Percentiles rank a stretch among this genome's conserved stretches.
Evolutionary conservation across 1,140 invertebrate genomes (phyloP).

Genomic region (Brachionus plicatilis): DNA sequence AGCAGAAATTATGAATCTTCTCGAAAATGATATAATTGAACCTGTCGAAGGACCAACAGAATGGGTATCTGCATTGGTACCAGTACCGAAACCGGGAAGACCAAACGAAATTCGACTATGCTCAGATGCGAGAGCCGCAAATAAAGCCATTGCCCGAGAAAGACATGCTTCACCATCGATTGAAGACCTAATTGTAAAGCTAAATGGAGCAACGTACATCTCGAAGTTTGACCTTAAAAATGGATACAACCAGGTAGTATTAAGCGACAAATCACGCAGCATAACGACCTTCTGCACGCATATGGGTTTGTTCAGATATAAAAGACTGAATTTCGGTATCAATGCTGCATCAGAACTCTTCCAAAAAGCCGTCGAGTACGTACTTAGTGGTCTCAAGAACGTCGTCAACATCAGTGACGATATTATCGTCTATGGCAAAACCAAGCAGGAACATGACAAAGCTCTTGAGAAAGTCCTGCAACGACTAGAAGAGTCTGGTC

Average conservation of each 20-base stretch:
- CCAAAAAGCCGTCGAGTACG: background rate
- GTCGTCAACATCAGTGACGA: background rate
- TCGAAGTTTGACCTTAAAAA: background rate
- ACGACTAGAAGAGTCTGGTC: background rate
- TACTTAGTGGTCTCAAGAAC: background rate
- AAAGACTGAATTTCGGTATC: background rate
- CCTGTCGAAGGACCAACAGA: constrained; percentile 44
- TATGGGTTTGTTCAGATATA: background rate
- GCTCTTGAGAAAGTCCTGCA: background rate
- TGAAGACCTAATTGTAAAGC: background rate
- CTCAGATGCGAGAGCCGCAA: background rate
- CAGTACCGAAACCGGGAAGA: constrained; percentile 44
- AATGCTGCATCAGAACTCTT: constrained; percentile 4
- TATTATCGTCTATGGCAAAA: background rate
- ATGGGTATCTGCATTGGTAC: constrained; percentile 47
- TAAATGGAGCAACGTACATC: background rate
- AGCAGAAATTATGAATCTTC: background rate
- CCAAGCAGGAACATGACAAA: background rate
- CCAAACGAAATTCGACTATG: constrained; percentile 32
- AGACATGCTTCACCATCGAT: background rate
- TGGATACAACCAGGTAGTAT: background rate
- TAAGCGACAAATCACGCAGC: background rate
- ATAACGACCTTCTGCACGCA: background rate
- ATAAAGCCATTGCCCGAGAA: background rate
- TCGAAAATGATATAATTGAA: constrained; percentile 45